Evolutionary conservation across 2,888 invertebrate genomes (phyloP), one percentile per base, ranked within the genome.

Genomic region (Caenorhabditis sp.): DNA sequence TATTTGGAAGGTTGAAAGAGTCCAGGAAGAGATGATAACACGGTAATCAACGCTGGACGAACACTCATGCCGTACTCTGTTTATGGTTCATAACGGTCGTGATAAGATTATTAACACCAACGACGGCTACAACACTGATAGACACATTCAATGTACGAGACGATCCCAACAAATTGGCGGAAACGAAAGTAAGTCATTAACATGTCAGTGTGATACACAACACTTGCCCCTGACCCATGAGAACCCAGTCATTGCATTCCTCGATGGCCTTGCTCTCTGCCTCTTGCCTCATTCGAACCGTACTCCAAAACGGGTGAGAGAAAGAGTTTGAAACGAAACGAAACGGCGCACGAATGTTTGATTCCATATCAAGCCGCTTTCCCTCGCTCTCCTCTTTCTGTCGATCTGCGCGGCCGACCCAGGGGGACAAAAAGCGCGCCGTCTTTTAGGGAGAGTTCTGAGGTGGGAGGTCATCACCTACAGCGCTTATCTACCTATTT

Each of bases 321-420:
- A 45, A 32, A 58, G 27, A 43, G 30, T 70, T 68, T 58, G 56
- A 58, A 66, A 68, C 48, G 50, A 37, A 32, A 37, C 53, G 35
- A 2, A 24, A 17, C 15, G 58, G 50, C 70, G 59, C 70, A 70
- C 70, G 70, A 70, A 53, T 70, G 59, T 70, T 70, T 70, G 70
- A 70, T 70, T 70, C 70, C 59, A 70, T 70, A 70, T 70, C 70
- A 70, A 70, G 59, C 58, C 66, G 56, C 66, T 66, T 58, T 66
- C 41, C 56, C 66, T 55, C 48, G 48, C 48, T 43, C 50, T 68
- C 59, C 35, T 58, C 52, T 52, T 58, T 55, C 41, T 56, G 37
- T 66, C 27, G 35, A 15, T 15, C 41, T n/a, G 13, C 37, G n/a
- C 20, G 7, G 26, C 48, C 9, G 24, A 1, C 8, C 20, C 35